phyloP scores from a whole-genome alignment of 2,888 invertebrate species.

The Tachina fera region DNA sequence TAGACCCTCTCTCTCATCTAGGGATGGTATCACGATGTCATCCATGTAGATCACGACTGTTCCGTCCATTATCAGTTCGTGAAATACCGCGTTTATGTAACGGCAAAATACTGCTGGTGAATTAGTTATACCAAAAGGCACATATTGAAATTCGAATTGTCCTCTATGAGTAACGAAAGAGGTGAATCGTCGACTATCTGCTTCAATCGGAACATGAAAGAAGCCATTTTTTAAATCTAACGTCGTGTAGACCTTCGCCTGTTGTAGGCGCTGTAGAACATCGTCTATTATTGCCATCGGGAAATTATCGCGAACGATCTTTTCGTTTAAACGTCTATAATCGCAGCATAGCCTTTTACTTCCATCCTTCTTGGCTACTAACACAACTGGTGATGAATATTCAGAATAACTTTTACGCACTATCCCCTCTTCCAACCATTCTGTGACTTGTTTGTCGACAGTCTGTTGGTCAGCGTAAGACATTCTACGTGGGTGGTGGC shows the following conservation, averaged over 20 bases:
- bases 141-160: background rate
- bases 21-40: background rate
- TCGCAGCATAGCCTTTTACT: background rate
- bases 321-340: background rate
- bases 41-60: background rate
- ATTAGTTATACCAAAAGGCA: constrained; percentile 1
- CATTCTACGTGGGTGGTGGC: too few species aligned
- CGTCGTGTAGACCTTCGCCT: background rate
- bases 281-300: background rate
- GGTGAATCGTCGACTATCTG: background rate
- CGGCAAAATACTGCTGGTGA: constrained; percentile 3
- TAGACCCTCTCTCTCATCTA: background rate
- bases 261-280: background rate
- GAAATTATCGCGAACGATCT: background rate
- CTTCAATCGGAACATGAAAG: background rate
- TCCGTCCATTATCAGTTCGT: background rate
- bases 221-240: background rate
- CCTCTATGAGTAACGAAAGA: too few species aligned
- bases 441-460: background rate
- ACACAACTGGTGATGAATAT: background rate
- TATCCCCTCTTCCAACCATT: background rate
- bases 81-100: background rate
- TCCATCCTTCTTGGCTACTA: background rate
- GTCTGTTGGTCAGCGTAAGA: background rate
- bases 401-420: background rate